Base-by-base conservation (phyloP, 2,113 vertebrate species). In the Notothenia coriiceps region DNA sequence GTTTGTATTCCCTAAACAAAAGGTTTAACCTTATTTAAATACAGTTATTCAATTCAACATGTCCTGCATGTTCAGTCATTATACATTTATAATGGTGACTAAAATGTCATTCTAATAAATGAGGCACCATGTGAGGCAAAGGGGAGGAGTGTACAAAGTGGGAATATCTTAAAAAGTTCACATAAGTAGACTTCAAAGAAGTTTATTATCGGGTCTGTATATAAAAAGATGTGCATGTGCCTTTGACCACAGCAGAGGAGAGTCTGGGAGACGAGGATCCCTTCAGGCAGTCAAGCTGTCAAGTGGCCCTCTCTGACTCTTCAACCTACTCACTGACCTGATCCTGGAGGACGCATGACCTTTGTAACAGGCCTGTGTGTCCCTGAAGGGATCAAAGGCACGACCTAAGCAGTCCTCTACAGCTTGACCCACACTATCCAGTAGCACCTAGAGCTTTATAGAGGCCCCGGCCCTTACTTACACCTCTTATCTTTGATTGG, bases 241-340 rank as follows among this genome's bases (percentile, higher is more conserved):
- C 69, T 76, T 25, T 56, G 62, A 56, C 83, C 46, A 22, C 64
- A 70, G 69, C 69, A 73, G 52, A 74, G 40, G 33, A 70, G 65
- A 77, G 62, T 66, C 70, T 67, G 70, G 65, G 64, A 76, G 33
- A 76, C 5, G 2, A 83, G 74, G 49, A 74, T 89, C 76, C 85
- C 90, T 80, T 70, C 67, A 57, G 88, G 90, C 87, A 52, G 56
- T 78, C 84, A 83, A 90, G 87, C 87, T 93, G 92, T 93, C 88
- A 85, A 82, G 46, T 86, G 71, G 81, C 55, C 59, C 50, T 76
- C 44, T 54, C 20, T 20, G 43, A 71, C 70, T 52, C 67, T 47
- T 46, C 59, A 70, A 82, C 77, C 47, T 70, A 70, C 61, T 64
- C 74, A 25, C 83, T 86, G 89, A 90, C 85, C 78, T 66, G 56